A percentile compares a stretch with the other conserved stretches of the same genome.
phyloP scores from a whole-genome alignment of 2,113 vertebrate species.

The Phrynosoma platyrhinos region DNA sequence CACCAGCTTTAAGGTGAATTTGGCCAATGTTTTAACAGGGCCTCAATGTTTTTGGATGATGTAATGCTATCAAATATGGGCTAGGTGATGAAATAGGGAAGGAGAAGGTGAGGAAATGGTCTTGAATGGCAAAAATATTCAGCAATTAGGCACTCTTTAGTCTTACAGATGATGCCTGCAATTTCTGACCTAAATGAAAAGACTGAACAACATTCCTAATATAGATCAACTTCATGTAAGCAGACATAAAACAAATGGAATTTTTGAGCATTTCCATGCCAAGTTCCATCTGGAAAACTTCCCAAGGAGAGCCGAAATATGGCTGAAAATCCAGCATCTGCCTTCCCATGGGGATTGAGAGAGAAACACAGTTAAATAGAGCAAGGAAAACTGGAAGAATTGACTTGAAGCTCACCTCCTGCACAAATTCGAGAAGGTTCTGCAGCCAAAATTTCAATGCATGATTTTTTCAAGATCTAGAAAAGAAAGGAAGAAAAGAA shows the following conservation, averaged over 20 bases:
- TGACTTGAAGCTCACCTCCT: conserved; percentile 83
- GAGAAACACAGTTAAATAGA: neutral
- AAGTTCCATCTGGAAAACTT: conserved; percentile 4
- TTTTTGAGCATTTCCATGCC: neutral
- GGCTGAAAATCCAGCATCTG: neutral
- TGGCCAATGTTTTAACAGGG: neutral
- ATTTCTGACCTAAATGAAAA: neutral
- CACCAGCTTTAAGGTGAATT: too few relatives aligned
- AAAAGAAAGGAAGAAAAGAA: conserved; percentile 32
- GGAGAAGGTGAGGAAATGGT: too few relatives aligned
- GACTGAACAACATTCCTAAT: neutral
- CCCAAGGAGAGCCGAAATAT: neutral
- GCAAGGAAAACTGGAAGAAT: accelerated
- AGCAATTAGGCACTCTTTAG: neutral
- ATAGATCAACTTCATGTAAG: conserved; percentile 8
- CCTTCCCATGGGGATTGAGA: neutral
- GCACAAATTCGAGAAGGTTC: conserved; percentile 98
- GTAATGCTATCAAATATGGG: too few relatives aligned
- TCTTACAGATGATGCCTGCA: neutral
- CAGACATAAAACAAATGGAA: conserved; percentile 17
- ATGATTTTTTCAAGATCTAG: conserved; percentile 96
- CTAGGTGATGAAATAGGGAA: too few relatives aligned
- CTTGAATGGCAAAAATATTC: neutral
- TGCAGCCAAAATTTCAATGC: conserved; percentile 96
- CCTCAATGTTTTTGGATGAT: neutral